Base-by-base conservation (phyloP, 2,797 vertebrate species). In the Eospalax fontanierii region DNA sequence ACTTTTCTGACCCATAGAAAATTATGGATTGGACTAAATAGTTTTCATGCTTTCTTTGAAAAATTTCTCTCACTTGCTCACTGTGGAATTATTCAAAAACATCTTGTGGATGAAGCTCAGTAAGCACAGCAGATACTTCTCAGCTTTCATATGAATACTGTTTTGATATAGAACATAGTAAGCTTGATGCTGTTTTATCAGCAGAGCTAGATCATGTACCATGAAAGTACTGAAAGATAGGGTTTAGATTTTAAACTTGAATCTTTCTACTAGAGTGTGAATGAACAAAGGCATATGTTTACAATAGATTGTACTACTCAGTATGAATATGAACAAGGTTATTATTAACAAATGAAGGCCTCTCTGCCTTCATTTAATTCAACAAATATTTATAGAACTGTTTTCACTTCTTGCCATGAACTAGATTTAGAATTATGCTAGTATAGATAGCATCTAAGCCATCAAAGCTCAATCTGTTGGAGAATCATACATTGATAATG, bases 231-330 rank as follows among this genome's bases (percentile, higher is more conserved):
- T 38, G 35, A 87, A 91, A 71, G 76, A 16, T 93, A 46, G 33
- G 19, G 24, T 78, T 80, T 91, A 81, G 63, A 76, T 87, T 95
- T 95, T 93, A 76, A 93, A 65, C 40, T 79, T 76, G 50, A 89
- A 76, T 28, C 33, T 68, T 70, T 46, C 91, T 87, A 35, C 19
- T 87, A 80, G 90, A 63, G 59, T 89, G 33, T 74, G 61, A 94
- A 33, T 66, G 59, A 88, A 68, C 9, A 82, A 84, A 22, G 57
- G 59, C 59, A 38, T 92, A 38, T 33, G 21, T 74, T 87, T 90
- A 59, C 63, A 33, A 89, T 89, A 50, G 81, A 38, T 35, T 71
- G 18, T 57, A 70, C 12, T 92, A 59, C n/a, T 85, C 40, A 35
- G 1, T 57, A n/a, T 59, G 82, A 80, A 1, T 57, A 15, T 66